Conservation (phyloP, 2,888 invertebrate genomes). For the Entomobrya proxima region DNA sequence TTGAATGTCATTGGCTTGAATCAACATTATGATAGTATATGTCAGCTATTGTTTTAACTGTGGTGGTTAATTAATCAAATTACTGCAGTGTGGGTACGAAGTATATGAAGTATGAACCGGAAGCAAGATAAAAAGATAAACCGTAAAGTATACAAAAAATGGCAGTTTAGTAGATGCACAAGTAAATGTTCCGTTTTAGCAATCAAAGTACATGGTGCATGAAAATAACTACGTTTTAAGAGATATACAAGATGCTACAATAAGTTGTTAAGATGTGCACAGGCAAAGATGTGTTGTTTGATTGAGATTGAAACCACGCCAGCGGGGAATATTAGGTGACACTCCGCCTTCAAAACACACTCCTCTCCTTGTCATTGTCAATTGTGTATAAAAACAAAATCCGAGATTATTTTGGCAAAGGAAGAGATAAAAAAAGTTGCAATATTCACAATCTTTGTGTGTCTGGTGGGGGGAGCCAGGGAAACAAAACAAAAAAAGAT, state of each 20-base stretch:
- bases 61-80: neutral
- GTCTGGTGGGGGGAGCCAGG: neutral
- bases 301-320: constrained; percentile 47
- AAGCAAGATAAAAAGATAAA: constrained; percentile 32
- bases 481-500: neutral
- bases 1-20: too few relatives aligned
- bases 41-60: too few relatives aligned
- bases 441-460: neutral
- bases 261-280: neutral
- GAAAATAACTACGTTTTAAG: constrained; percentile 2
- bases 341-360: constrained; percentile 11
- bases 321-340: constrained; percentile 55
- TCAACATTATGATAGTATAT: too few relatives aligned
- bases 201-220: constrained; percentile 57
- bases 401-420: constrained; percentile 33
- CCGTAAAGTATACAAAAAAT: constrained; percentile 18
- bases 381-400: neutral
- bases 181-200: constrained; percentile 6
- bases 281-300: constrained; percentile 39
- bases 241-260: neutral
- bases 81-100: neutral
- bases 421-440: constrained; percentile 40
- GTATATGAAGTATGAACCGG: neutral
- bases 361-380: constrained; percentile 23
- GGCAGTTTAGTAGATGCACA: neutral